Evolutionary conservation across 2,113 vertebrate species (phyloP).

Genomic region (Psittacula cyanocephala): DNA sequence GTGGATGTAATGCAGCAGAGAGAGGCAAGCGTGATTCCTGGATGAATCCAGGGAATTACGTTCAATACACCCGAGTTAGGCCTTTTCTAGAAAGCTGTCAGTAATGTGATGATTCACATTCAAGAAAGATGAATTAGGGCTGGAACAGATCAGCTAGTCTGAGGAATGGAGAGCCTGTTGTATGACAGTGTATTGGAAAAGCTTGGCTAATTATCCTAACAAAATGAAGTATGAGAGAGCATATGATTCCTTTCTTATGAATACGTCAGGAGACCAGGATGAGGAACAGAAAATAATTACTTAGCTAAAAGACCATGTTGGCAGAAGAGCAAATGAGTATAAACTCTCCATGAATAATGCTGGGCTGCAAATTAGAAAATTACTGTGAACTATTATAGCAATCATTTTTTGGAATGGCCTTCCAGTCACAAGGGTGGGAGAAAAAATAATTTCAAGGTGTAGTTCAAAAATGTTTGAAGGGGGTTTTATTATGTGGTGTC

Average conservation of each 20-base stretch:
- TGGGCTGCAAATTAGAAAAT: slow-evolving; percentile 16
- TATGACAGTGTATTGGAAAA: background rate
- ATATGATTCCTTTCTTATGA: slow-evolving; percentile 1
- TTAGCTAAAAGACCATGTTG: slow-evolving; percentile 14
- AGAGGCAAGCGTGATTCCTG: background rate
- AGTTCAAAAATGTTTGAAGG: background rate
- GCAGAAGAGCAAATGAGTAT: slow-evolving; percentile 10
- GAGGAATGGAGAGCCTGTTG: background rate
- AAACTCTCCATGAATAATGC: background rate
- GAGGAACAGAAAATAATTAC: slow-evolving; percentile 37
- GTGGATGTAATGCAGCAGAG: background rate
- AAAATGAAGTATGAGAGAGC: background rate
- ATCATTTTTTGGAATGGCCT: slow-evolving; percentile 5
- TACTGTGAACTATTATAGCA: background rate
- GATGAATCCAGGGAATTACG: background rate
- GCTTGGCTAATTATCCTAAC: background rate
- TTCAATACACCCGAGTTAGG: background rate
- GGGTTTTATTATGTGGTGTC: background rate
- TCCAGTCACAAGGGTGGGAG: background rate
- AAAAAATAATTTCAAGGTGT: background rate
- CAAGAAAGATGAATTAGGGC: background rate
- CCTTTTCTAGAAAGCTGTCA: background rate
- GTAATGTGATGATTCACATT: background rate
- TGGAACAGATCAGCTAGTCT: background rate
- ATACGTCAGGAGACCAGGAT: background rate